These are phyloP conservation scores for Limnodromus scolopaceus DNA, from an alignment of 2,797 vertebrate genomes.

Conservation along the genomic window DNA sequence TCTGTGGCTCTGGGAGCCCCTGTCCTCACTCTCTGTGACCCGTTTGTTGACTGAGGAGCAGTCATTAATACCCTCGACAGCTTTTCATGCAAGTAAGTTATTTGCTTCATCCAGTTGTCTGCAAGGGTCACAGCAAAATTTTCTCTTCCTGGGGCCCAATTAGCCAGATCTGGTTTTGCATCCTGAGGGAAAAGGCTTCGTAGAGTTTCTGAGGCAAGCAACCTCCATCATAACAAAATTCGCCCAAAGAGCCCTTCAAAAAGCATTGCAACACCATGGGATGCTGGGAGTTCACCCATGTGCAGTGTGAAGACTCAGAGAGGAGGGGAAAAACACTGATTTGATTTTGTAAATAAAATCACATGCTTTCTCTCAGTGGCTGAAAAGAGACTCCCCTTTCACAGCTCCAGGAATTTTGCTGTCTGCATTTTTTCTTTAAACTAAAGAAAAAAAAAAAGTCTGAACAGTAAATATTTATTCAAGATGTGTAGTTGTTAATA, in stretches of 20 bases:
- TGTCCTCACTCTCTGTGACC: background rate
- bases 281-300: background rate
- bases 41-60: background rate
- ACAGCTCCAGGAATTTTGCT: conserved; percentile 18
- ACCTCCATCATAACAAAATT: background rate
- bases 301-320: background rate
- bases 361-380: background rate
- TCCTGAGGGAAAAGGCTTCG: background rate
- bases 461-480: conserved; percentile 67
- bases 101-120: conserved; percentile 5
- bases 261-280: background rate
- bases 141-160: background rate
- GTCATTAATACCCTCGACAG: background rate
- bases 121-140: background rate
- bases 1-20: background rate
- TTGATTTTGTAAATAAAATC: conserved; percentile 43
- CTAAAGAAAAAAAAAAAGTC: background rate
- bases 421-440: conserved; percentile 25
- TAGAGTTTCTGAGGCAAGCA: conserved; percentile 11
- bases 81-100: background rate
- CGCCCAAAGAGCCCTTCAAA: background rate
- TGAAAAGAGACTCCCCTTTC: conserved; percentile 18
- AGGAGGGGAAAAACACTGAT: background rate
- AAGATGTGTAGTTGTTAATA: conserved; percentile 67
- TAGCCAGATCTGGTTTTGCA: background rate